These are phyloP conservation scores for Lamellibrachia satsuma DNA, from an alignment of 2,888 invertebrate species.

Conservation along the genomic window DNA sequence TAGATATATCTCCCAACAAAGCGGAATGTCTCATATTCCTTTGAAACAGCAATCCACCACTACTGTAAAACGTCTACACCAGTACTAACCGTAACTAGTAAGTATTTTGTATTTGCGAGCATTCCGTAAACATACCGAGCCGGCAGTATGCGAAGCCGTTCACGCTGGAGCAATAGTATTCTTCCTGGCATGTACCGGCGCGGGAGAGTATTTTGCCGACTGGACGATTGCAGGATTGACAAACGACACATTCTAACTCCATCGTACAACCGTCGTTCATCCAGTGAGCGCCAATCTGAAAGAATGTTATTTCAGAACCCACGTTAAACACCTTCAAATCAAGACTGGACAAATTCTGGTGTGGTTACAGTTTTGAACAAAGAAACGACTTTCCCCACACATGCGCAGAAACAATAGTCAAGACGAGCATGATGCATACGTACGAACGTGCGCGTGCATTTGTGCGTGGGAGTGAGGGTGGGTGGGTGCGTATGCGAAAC, in stretches of 20 bases:
- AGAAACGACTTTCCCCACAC: neutral
- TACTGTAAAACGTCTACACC: neutral
- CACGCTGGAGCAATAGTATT: neutral
- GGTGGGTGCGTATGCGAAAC: too few relatives aligned
- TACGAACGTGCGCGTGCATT: too few relatives aligned
- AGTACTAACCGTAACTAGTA: neutral
- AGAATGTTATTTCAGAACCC: neutral
- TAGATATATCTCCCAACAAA: too few relatives aligned
- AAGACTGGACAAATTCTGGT: neutral
- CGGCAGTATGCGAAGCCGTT: neutral
- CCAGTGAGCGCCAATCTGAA: slow-evolving; percentile 21
- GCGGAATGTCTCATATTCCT: too few relatives aligned
- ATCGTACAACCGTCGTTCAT: neutral
- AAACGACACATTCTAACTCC: neutral
- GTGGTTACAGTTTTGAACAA: neutral
- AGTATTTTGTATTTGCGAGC: neutral
- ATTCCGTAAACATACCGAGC: neutral
- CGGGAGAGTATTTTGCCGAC: neutral
- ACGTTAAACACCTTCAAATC: neutral
- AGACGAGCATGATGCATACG: too few relatives aligned
- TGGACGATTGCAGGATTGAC: slow-evolving; percentile 13
- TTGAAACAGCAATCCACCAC: too few relatives aligned
- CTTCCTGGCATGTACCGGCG: neutral
- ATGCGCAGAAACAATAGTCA: too few relatives aligned
- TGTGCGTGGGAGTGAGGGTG: too few relatives aligned